Conservation (phyloP, 1,140 invertebrate genomes). For the Lanistes nyassanus region DNA sequence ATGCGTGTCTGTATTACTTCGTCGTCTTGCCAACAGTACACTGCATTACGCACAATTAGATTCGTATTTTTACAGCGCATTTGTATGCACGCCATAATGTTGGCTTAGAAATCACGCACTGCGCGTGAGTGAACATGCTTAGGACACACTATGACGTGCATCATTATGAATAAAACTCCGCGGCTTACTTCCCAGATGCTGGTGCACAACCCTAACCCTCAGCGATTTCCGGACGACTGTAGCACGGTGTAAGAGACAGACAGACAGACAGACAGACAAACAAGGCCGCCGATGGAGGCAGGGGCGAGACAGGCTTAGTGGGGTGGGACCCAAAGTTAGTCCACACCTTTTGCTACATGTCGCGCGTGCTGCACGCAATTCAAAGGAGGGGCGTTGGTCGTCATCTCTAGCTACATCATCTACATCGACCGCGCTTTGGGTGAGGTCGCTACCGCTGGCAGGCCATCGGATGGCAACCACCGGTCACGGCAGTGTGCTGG, state of each 20-base stretch:
- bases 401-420: too few relatives aligned
- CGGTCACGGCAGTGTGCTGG: neutral
- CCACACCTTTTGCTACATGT: neutral
- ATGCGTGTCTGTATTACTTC: too few relatives aligned
- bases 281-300: neutral
- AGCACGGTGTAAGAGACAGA: neutral
- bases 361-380: too few relatives aligned
- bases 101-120: neutral
- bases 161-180: neutral
- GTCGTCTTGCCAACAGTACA: too few relatives aligned
- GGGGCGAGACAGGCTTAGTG: neutral
- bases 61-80: too few relatives aligned
- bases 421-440: too few relatives aligned
- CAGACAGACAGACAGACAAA: conserved; percentile 6
- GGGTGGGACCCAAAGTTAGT: neutral
- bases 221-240: neutral
- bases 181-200: neutral
- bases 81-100: neutral
- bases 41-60: too few relatives aligned
- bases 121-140: neutral
- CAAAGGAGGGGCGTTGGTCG: too few relatives aligned
- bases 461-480: too few relatives aligned
- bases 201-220: neutral
- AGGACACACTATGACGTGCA: neutral
- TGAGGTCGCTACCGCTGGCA: too few relatives aligned